Evolutionary conservation across 1,140 invertebrate genomes (phyloP), one percentile per base, ranked within the genome.

Genomic region (Drosophila varians): DNA sequence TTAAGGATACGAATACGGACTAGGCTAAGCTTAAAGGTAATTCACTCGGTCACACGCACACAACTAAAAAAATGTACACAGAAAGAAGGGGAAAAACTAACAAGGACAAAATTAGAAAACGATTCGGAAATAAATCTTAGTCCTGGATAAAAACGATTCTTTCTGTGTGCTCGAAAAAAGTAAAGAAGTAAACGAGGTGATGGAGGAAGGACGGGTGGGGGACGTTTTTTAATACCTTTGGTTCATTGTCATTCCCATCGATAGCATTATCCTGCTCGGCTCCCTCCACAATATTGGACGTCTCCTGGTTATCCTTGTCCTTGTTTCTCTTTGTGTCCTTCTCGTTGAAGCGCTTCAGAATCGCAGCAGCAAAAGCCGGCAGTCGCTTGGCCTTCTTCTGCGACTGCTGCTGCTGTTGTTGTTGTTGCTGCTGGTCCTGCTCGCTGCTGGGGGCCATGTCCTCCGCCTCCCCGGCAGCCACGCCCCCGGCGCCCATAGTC

Each of bases 181-280:
- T 45, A 14, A 49, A 49, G 18, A 5, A 21, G 45, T n/a, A 11
- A 42, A 48, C 12, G 42, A 25, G 18, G 21, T n/a, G n/a, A 3
- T 2, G 3, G 6, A 8, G 19, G 8, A 34, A 31, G 12, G 43
- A 23, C 60, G 26, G 54, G 46, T 55, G 36, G 64, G 60, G 54
- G 55, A 65, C 51, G 34, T 53, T 76, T 73, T 73, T 84, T 38
- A 72, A 75, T 89, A 90, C 88, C 88, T 90, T 90, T 78, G 88
- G 88, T 90, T 90, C 89, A 90, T 90, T 90, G 78, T 90, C 88
- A 86, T 90, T 90, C 72, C 88, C 88, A 88, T 90, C 88, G 62
- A 87, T 74, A 34, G 64, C 65, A 46, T 72, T 71, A 25, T 73
- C 68, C 51, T 74, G 68, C 38, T 53, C 57, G 40, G 68, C 21